These are phyloP conservation scores for Stenodema calcarata DNA, from an alignment of 2,888 invertebrate species.

Conservation along the genomic window DNA sequence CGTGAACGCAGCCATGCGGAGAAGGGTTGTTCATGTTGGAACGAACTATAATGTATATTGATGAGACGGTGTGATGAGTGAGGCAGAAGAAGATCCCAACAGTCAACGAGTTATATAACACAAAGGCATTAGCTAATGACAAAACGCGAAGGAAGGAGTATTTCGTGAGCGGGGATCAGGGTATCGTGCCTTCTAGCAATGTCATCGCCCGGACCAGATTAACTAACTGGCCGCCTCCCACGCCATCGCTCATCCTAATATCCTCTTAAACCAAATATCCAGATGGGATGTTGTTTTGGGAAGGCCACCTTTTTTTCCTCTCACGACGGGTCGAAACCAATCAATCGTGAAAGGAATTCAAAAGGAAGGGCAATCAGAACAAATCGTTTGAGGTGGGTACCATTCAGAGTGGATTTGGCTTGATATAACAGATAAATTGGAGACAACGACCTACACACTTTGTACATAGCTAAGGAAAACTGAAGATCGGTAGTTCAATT, in stretches of 20 bases:
- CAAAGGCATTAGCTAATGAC: conserved; percentile 42
- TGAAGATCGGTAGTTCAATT: no score
- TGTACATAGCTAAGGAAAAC: no score
- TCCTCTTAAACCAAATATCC: background rate
- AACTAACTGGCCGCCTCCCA: background rate
- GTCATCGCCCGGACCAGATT: background rate
- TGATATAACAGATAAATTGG: background rate
- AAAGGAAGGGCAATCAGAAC: background rate
- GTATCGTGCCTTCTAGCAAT: background rate
- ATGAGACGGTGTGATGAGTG: background rate
- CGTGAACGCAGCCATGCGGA: background rate
- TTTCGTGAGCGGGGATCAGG: background rate
- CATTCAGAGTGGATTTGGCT: background rate
- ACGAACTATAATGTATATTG: background rate
- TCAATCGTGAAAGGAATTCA: background rate
- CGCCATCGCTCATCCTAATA: background rate
- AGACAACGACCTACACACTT: no score
- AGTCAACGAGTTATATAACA: background rate
- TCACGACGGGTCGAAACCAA: background rate
- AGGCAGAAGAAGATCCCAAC: background rate
- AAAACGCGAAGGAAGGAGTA: background rate
- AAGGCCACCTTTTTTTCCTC: background rate
- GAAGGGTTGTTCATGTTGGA: background rate
- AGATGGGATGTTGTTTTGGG: background rate
- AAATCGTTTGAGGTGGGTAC: background rate